A percentile compares a stretch with the other conserved stretches of the same genome.
Conservation (phyloP, 2,113 vertebrate species). For the Poeciliopsis retropinna region DNA sequence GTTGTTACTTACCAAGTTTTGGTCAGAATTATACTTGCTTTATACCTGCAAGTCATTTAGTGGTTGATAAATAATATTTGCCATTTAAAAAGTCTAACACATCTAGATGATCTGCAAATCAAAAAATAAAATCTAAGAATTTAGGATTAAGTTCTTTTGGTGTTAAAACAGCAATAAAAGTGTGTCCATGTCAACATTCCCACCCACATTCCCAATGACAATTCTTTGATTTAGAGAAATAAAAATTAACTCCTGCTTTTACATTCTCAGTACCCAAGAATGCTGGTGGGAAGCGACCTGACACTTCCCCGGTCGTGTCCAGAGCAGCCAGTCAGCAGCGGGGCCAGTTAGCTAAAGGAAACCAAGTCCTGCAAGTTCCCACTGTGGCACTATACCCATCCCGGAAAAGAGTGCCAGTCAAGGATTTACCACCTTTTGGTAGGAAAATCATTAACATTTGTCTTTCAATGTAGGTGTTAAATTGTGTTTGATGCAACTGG, state of each 20-base stretch:
- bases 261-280: slow-evolving; percentile 89
- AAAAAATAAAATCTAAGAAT: neutral
- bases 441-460: slow-evolving; percentile 42
- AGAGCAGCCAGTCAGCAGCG: slow-evolving; percentile 88
- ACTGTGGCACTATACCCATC: slow-evolving; percentile 92
- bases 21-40: no score
- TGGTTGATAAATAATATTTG: no score
- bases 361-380: slow-evolving; percentile 92
- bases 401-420: slow-evolving; percentile 94
- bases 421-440: slow-evolving; percentile 97
- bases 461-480: neutral
- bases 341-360: slow-evolving; percentile 84
- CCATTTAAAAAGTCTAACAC: neutral
- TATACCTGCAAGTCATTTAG: no score
- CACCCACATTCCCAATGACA: neutral
- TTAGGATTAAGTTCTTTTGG: neutral
- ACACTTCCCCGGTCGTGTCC: slow-evolving; percentile 93
- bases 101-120: neutral
- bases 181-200: neutral
- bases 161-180: neutral
- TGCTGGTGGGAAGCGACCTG: slow-evolving; percentile 86
- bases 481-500: neutral
- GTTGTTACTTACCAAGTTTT: no score
- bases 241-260: neutral
- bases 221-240: neutral